Base-by-base conservation (phyloP, 1,140 invertebrate genomes). In the Panagrolaimus sp. region DNA sequence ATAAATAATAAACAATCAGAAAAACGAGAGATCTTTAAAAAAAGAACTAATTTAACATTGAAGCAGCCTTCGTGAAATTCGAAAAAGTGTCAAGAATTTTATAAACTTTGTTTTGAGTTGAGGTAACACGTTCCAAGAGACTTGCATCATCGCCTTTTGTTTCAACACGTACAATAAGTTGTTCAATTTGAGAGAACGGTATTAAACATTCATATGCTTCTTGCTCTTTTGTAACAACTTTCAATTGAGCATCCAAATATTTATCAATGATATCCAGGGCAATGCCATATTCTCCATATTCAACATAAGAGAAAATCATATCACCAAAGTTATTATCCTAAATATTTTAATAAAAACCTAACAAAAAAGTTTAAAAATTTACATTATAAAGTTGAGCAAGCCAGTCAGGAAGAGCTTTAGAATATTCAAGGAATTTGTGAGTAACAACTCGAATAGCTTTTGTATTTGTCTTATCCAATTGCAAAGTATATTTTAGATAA, bases 341-440 rank as follows among this genome's bases (percentile, higher is more conserved):
- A n/a, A 58, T 14, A 28, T 58, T 58, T 58, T 6, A 58, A 21
- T 21, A 26, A 1, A 21, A 58, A 2, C 8, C 14, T 52, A 12
- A 1, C 15, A 47, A 15, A 52, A 58, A 21, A 24, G 1, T 10
- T 10, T n/a, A 21, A 58, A 24, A 58, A 58, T n/a, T 17, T 26
- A 58, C 52, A 58, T n/a, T 58, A 28, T 58, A 58, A 12, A 28
- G 1, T 1, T 21, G 14, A 12, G 10, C 17, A 28, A 58, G 52
- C 52, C 52, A 58, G 17, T 58, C 52, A n/a, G 52, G 52, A 58
- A 58, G 12, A 12, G 52, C 1, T 21, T 58, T 58, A 58, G 10
- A 12, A 14, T 58, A 58, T 21, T 58, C 28, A 28, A 58, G 15
- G 17, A 21, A 58, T 17, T 58, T 21, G 17, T 14, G 8, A 5